phyloP scores from a whole-genome alignment of 2,797 vertebrate genomes.

The Chaetophractus vellerosus region DNA sequence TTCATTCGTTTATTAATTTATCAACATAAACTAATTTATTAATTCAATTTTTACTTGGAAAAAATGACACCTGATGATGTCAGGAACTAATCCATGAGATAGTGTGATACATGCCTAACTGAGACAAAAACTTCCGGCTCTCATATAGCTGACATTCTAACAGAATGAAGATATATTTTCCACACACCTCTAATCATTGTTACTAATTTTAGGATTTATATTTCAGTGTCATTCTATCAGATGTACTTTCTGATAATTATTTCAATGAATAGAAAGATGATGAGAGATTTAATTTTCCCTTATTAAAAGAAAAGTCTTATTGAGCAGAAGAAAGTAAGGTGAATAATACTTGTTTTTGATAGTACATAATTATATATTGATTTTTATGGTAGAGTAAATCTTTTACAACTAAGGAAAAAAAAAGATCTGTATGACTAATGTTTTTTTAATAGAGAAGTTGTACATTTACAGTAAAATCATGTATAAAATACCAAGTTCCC shows the following conservation, averaged over 20 bases:
- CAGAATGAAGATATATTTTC: background rate
- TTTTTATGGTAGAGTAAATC: slow-evolving; percentile 31
- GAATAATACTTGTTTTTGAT: background rate
- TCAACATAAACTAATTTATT: background rate
- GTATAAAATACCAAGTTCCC: no score
- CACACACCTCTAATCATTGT: background rate
- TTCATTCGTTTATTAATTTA: background rate
- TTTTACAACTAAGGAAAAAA: background rate
- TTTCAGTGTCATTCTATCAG: background rate
- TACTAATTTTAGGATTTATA: background rate
- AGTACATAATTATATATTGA: background rate
- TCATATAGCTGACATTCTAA: background rate
- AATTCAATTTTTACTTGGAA: background rate
- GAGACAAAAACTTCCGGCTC: background rate
- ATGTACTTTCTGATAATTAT: slow-evolving; percentile 1
- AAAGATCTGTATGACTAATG: background rate
- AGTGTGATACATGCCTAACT: background rate
- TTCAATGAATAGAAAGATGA: slow-evolving; percentile 1
- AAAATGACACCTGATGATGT: background rate
- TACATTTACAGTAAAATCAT: no score
- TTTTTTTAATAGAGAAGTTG: no score
- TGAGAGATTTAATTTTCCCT: background rate
- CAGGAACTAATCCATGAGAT: background rate
- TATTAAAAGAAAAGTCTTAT: background rate
- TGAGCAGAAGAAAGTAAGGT: background rate